Evolutionary conservation across 2,888 invertebrate genomes (phyloP).

Genomic region (Cantharis nigra): DNA sequence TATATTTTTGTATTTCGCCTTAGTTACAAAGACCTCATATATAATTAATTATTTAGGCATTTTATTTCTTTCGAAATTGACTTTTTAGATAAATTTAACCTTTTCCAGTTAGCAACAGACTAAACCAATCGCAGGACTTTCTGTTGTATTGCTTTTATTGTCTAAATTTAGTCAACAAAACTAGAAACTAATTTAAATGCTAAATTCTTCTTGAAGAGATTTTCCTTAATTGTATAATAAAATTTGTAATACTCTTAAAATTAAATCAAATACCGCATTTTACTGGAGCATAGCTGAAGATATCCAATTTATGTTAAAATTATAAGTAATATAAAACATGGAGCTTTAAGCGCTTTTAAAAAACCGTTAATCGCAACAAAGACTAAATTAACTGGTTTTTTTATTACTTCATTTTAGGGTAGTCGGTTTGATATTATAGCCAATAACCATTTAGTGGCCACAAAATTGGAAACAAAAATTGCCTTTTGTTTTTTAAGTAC

Average conservation of each 20-base stretch:
- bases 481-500: conserved; percentile 7
- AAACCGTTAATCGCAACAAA: conserved; percentile 9
- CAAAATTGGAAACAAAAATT: conserved; percentile 22
- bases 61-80: background rate
- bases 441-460: conserved; percentile 21
- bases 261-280: background rate
- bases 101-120: background rate
- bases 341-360: conserved; percentile 1
- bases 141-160: background rate
- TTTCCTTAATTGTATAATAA: background rate
- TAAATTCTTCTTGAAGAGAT: background rate
- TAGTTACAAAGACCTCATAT: background rate
- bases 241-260: background rate
- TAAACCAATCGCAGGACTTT: background rate
- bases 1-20: too few relatives aligned
- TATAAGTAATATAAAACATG: background rate
- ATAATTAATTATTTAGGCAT: background rate
- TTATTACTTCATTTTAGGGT: conserved; percentile 23
- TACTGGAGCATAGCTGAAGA: background rate
- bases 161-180: background rate
- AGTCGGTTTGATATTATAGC: conserved; percentile 25
- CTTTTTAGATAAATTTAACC: background rate
- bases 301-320: background rate
- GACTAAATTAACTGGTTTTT: conserved; percentile 21
- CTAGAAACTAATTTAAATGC: background rate